Percentiles rank a stretch among this genome's conserved stretches.
Evolutionary conservation across 1,140 invertebrate species (phyloP).

Genomic region (Stegodyphus dumicola): DNA sequence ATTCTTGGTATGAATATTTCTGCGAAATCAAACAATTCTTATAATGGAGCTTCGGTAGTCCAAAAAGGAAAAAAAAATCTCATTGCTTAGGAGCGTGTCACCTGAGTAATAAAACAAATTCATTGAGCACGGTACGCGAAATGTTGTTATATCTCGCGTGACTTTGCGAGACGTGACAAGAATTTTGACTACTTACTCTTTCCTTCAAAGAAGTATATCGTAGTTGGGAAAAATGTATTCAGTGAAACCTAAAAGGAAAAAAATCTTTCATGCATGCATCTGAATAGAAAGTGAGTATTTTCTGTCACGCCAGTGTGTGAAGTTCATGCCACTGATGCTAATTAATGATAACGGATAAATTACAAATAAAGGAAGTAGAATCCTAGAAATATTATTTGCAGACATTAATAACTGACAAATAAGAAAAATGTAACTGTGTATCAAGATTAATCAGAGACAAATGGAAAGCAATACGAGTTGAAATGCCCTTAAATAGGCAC

Average conservation of each 20-base stretch:
- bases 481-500: too few relatives aligned
- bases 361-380: too few relatives aligned
- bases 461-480: too few relatives aligned
- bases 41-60: not conserved
- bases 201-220: not conserved
- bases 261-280: not conserved
- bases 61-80: conserved; percentile 1
- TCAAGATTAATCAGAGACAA: too few relatives aligned
- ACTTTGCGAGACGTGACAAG: conserved; percentile 12
- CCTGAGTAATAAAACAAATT: conserved; percentile 36
- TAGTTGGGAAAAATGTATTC: too few relatives aligned
- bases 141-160: conserved; percentile 6
- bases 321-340: not conserved
- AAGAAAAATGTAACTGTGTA: too few relatives aligned
- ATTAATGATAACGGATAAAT: not conserved
- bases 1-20: conserved; percentile 18
- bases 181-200: conserved; percentile 16
- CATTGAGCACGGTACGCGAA: not conserved
- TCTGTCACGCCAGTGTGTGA: not conserved
- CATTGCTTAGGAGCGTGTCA: not conserved
- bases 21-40: conserved; percentile 11
- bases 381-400: too few relatives aligned
- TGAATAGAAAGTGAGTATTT: not conserved
- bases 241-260: not conserved
- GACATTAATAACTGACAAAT: too few relatives aligned